These are phyloP conservation scores for Mythimna pallens DNA, from an alignment of 2,888 invertebrate genomes.

Conservation along the genomic window DNA sequence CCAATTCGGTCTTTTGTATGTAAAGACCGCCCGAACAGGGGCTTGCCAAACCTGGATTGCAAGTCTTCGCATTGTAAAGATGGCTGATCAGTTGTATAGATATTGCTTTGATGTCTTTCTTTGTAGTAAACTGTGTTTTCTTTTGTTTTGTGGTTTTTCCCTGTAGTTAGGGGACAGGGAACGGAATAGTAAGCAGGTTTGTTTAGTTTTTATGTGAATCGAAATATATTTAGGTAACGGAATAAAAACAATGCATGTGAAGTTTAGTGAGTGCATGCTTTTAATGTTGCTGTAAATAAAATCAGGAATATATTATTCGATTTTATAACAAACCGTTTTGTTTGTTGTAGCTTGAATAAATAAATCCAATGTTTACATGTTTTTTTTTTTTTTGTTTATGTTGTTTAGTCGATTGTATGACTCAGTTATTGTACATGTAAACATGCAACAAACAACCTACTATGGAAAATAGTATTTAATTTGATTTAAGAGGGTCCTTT, in stretches of 20 bases:
- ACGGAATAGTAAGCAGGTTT: background rate
- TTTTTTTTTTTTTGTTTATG: no score
- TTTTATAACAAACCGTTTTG: background rate
- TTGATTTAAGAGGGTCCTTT: no score
- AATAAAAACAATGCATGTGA: background rate
- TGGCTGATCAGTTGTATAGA: constrained; percentile 58
- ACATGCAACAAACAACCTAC: no score
- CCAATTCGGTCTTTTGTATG: constrained; percentile 88
- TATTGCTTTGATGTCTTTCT: constrained; percentile 53
- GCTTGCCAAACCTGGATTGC: constrained; percentile 60
- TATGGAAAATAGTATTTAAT: background rate
- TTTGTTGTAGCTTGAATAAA: constrained; percentile 7
- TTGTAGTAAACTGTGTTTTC: constrained; percentile 5
- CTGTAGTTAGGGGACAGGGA: background rate
- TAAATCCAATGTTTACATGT: constrained; percentile 8
- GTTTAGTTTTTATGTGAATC: background rate
- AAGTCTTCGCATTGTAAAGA: constrained; percentile 65
- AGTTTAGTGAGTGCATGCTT: background rate
- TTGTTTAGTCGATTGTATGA: no score
- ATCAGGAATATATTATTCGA: background rate
- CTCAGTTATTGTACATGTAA: no score
- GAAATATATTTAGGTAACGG: background rate
- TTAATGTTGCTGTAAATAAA: background rate
- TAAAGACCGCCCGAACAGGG: constrained; percentile 83
- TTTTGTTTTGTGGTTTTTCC: constrained; percentile 25